Percentiles rank a stretch among this genome's conserved stretches.
These are phyloP conservation scores for Pyrrhia umbra DNA, from an alignment of 2,888 invertebrate genomes.

Conservation along the genomic window DNA sequence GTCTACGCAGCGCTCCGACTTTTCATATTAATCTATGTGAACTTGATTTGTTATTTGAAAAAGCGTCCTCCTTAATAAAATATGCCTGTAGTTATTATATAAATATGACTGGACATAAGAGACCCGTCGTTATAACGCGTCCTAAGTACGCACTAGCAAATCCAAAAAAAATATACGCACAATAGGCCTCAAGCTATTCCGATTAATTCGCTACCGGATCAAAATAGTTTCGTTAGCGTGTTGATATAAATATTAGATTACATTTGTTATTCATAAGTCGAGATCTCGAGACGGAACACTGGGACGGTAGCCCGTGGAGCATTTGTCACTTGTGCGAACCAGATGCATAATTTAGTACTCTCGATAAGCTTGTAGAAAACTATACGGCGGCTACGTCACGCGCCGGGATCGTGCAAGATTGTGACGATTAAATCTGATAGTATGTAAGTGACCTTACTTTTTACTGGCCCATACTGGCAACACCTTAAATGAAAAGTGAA, in stretches of 20 bases:
- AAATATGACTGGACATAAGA: background rate
- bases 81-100: too few species aligned
- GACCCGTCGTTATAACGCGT: background rate
- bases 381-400: slow-evolving; percentile 30
- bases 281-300: slow-evolving; percentile 74
- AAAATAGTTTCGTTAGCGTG: slow-evolving; percentile 79
- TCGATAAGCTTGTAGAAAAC: slow-evolving; percentile 43
- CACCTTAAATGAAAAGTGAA: too few species aligned
- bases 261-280: slow-evolving; percentile 80
- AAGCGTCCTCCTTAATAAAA: too few species aligned
- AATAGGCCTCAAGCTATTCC: slow-evolving; percentile 69
- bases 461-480: background rate
- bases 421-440: slow-evolving; percentile 29
- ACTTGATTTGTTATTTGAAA: too few species aligned
- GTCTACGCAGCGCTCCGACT: too few species aligned
- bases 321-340: slow-evolving; percentile 56
- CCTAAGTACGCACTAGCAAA: background rate
- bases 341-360: slow-evolving; percentile 54
- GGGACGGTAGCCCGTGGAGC: slow-evolving; percentile 44
- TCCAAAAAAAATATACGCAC: slow-evolving; percentile 39
- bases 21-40: too few species aligned
- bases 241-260: slow-evolving; percentile 79
- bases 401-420: slow-evolving; percentile 19
- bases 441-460: slow-evolving; percentile 13
- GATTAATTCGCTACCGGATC: slow-evolving; percentile 80